phyloP scores from a whole-genome alignment of 2,797 vertebrate species.

The Glossophaga mutica region DNA sequence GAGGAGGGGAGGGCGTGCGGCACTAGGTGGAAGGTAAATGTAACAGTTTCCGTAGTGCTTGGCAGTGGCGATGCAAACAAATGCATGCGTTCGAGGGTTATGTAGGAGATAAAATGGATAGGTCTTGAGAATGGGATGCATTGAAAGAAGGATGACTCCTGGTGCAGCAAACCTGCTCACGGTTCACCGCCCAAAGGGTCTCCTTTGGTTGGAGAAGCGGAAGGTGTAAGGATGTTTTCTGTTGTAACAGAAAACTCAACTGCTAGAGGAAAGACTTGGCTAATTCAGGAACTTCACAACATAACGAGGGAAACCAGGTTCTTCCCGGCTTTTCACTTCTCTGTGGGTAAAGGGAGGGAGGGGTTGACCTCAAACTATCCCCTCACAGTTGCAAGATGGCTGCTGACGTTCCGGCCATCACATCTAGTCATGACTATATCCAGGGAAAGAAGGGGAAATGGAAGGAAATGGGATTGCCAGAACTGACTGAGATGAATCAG shows the following conservation, averaged over 20 bases:
- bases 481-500: background rate
- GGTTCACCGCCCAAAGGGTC: background rate
- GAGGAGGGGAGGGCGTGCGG: background rate
- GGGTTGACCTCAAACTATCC: background rate
- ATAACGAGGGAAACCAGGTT: background rate
- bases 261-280: background rate
- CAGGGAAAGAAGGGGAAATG: background rate
- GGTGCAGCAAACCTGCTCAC: background rate
- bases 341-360: background rate
- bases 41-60: rapidly evolving
- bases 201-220: background rate
- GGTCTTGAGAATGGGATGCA: background rate
- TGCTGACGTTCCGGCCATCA: background rate
- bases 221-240: background rate
- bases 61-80: background rate
- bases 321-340: background rate
- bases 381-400: background rate
- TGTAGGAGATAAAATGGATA: background rate
- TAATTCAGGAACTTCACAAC: background rate
- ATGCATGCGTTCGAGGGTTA: background rate
- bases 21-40: background rate
- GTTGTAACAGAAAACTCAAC: background rate
- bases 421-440: background rate
- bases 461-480: background rate
- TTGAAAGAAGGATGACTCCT: background rate